Evolutionary conservation across 2,797 vertebrate species (phyloP), one percentile per base, ranked within the genome.

Genomic region (Premnoplex brunnescens): DNA sequence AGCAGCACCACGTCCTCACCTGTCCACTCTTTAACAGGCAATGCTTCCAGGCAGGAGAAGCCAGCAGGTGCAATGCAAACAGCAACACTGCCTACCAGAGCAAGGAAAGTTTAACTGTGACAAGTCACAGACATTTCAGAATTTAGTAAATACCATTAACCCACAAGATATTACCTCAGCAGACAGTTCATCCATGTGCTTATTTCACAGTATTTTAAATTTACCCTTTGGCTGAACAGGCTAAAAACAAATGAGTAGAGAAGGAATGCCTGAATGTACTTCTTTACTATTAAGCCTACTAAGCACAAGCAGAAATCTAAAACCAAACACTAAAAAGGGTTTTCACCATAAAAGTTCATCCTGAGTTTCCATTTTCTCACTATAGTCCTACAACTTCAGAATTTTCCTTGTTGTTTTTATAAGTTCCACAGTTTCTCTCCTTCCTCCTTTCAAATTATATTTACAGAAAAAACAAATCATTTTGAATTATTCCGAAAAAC

Each of bases 1-100:
- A 0, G 39, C 32, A 59, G 14, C 7, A 28, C 39, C 60, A 12
- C 0, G 5, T 0, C 16, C 56, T 18, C 66, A n/a, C 10, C 44
- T 19, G 23, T 3, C 28, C 1, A 0, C 4, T 52, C 32, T 34
- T 37, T 43, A 22, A 26, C 19, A 34, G 24, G 46, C 30, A n/a
- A 30, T 2, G 27, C 16, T 81, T 51, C 17, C 10, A 36, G 52
- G 28, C 4, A 30, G 75, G 19, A 62, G 52, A 79, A 67, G 12
- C 22, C n/a, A 41, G 28, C 36, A 1, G 13, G 15, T 13, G 36
- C 2, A 46, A 26, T 1, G 5, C 58, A 58, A 79, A 34, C 59
- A 80, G 34, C 79, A 69, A 49, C 60, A 4, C 37, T 58, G 56
- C 28, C 37, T 19, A 43, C n/a, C 63, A 41, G 17, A 16, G 24